phyloP scores from a whole-genome alignment of 2,797 vertebrate species.

The Cyprinodon diabolis region DNA sequence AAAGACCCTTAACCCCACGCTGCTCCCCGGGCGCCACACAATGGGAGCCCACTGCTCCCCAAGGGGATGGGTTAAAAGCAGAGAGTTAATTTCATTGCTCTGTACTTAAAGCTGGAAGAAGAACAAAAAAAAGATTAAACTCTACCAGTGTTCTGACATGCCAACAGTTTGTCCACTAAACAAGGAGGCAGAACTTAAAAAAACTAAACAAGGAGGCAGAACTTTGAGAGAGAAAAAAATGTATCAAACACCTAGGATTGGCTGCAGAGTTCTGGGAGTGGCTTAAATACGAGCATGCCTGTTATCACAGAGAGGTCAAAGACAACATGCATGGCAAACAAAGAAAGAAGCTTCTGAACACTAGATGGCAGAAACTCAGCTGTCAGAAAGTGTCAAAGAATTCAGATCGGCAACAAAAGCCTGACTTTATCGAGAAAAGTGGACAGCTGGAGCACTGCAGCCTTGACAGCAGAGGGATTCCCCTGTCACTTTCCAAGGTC shows the following conservation, averaged over 20 bases:
- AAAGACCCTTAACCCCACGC: no score
- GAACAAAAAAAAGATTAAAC: no score
- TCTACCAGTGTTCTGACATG: background rate
- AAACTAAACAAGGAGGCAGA: constrained; percentile 49
- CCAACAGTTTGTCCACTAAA: constrained; percentile 20
- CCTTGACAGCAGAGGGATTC: constrained; percentile 70
- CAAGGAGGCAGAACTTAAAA: constrained; percentile 33
- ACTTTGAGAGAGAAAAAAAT: constrained; percentile 29
- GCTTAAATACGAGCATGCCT: constrained; percentile 28
- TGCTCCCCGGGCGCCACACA: no score
- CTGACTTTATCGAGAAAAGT: constrained; percentile 55
- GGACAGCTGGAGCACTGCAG: constrained; percentile 60
- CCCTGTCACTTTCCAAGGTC: constrained; percentile 68
- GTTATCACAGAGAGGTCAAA: constrained; percentile 50
- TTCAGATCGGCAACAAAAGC: constrained; percentile 54
- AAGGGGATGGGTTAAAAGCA: no score
- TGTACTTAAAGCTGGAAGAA: no score
- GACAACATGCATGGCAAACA: constrained; percentile 27
- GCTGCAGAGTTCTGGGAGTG: constrained; percentile 24
- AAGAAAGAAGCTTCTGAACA: constrained; percentile 40
- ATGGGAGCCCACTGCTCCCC: no score
- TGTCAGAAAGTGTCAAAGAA: constrained; percentile 59
- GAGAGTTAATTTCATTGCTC: no score
- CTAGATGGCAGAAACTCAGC: constrained; percentile 47
- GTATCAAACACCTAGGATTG: constrained; percentile 42